These are phyloP conservation scores for Drosophila formosana DNA, from an alignment of 2,888 invertebrate species.

Conservation along the genomic window DNA sequence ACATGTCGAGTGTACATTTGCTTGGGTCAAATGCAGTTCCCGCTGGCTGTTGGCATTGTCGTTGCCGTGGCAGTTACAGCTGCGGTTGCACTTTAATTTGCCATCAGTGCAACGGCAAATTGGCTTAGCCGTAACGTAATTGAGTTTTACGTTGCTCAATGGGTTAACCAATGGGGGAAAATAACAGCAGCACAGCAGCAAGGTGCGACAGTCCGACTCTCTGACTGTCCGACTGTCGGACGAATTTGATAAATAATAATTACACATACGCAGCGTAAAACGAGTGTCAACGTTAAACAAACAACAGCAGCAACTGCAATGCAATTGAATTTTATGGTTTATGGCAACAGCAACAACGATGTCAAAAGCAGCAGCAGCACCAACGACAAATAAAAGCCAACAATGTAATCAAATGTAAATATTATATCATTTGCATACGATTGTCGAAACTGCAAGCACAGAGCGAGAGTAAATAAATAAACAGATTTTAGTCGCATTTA, in stretches of 20 bases:
- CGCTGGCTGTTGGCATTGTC: slow-evolving; percentile 9
- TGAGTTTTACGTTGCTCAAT: slow-evolving; percentile 57
- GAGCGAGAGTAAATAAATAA: slow-evolving; percentile 35
- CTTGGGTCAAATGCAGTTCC: slow-evolving; percentile 40
- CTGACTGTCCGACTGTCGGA: not conserved
- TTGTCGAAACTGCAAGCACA: slow-evolving; percentile 31
- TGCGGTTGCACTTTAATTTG: slow-evolving; percentile 47
- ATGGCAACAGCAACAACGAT: slow-evolving; percentile 14
- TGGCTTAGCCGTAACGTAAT: slow-evolving; percentile 55
- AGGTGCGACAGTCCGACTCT: not conserved
- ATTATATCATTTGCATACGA: slow-evolving; percentile 33
- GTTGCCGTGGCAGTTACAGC: slow-evolving; percentile 9
- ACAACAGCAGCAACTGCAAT: slow-evolving; percentile 15
- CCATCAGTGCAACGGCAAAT: slow-evolving; percentile 41
- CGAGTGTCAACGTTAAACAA: not conserved
- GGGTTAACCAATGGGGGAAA: slow-evolving; percentile 3
- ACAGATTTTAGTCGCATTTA: slow-evolving; percentile 52
- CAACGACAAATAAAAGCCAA: slow-evolving; percentile 9
- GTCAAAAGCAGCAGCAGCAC: slow-evolving; percentile 3
- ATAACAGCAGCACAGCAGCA: not conserved
- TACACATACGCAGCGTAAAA: slow-evolving; percentile 30
- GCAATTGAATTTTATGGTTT: slow-evolving; percentile 44
- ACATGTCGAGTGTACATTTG: slow-evolving; percentile 26
- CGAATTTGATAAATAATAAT: slow-evolving; percentile 39
- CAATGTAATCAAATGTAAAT: slow-evolving; percentile 40